Conservation (phyloP, 1,140 invertebrate genomes). For the Bombus polaris region DNA sequence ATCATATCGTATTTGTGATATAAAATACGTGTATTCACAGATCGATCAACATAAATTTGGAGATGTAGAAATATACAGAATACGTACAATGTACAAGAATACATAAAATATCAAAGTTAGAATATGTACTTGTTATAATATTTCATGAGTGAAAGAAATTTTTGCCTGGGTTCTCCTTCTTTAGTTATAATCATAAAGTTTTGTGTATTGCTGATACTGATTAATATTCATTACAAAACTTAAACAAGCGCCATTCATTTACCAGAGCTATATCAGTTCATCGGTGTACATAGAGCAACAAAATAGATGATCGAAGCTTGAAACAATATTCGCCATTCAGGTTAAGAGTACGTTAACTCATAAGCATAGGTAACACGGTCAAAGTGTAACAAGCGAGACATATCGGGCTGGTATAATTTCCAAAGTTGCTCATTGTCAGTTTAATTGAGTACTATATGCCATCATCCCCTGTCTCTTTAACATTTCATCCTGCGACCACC, state of each 20-base stretch:
- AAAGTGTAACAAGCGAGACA: slow-evolving; percentile 22
- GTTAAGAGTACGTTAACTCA: neutral
- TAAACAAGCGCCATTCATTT: too few species aligned
- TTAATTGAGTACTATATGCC: slow-evolving; percentile 49
- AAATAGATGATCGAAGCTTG: neutral
- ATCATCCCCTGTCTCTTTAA: slow-evolving; percentile 19
- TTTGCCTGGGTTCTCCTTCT: too few species aligned
- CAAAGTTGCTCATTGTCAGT: slow-evolving; percentile 36
- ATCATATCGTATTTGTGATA: neutral
- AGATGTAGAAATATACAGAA: neutral
- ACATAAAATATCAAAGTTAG: too few species aligned
- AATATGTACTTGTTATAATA: too few species aligned
- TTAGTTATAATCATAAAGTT: too few species aligned
- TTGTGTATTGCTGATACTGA: too few species aligned
- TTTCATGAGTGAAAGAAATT: too few species aligned
- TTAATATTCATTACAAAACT: too few species aligned
- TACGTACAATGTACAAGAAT: too few species aligned
- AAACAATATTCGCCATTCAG: neutral
- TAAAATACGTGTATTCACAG: neutral
- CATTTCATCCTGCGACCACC: slow-evolving; percentile 14
- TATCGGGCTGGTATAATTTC: neutral
- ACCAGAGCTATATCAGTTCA: too few species aligned
- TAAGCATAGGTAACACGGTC: slow-evolving; percentile 6
- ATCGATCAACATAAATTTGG: neutral
- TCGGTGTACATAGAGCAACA: neutral